Conservation (phyloP, 2,888 invertebrate species). For the Bruchidius siliquastri region DNA sequence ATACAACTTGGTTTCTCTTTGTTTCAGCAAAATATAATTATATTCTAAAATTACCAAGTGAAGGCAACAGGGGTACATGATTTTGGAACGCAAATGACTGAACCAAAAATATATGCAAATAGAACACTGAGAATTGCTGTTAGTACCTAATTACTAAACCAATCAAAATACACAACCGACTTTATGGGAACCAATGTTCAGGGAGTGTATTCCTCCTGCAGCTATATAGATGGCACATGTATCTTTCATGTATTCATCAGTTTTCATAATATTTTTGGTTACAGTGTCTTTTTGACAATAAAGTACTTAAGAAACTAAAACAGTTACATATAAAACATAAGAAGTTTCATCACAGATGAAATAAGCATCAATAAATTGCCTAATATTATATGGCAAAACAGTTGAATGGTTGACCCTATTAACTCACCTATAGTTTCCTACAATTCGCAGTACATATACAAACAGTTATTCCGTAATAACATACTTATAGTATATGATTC, state of each 20-base stretch:
- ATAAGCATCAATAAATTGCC: slow-evolving; percentile 28
- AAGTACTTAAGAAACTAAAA: slow-evolving; percentile 12
- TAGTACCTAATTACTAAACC: background rate
- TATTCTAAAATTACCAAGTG: background rate
- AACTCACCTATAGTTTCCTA: background rate
- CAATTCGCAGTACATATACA: background rate
- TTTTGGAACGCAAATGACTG: slow-evolving; percentile 14
- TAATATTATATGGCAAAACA: slow-evolving; percentile 30
- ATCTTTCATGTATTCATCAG: background rate
- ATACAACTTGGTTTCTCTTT: background rate
- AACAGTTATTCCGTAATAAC: background rate
- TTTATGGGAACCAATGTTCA: background rate
- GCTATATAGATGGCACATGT: background rate
- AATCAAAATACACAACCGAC: background rate
- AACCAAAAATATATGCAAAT: slow-evolving; percentile 6
- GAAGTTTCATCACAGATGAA: slow-evolving; percentile 32
- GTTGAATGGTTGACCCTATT: slow-evolving; percentile 13
- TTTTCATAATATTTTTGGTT: background rate
- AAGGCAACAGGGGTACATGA: slow-evolving; percentile 15
- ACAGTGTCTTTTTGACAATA: slow-evolving; percentile 4
- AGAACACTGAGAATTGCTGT: background rate
- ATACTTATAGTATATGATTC: background rate
- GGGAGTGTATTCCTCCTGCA: background rate
- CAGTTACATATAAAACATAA: slow-evolving; percentile 17
- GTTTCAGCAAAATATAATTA: background rate